These are phyloP conservation scores for Geodia barretti DNA, from an alignment of 37 sponge, comb jelly and placozoan species.

Conservation along the genomic window DNA sequence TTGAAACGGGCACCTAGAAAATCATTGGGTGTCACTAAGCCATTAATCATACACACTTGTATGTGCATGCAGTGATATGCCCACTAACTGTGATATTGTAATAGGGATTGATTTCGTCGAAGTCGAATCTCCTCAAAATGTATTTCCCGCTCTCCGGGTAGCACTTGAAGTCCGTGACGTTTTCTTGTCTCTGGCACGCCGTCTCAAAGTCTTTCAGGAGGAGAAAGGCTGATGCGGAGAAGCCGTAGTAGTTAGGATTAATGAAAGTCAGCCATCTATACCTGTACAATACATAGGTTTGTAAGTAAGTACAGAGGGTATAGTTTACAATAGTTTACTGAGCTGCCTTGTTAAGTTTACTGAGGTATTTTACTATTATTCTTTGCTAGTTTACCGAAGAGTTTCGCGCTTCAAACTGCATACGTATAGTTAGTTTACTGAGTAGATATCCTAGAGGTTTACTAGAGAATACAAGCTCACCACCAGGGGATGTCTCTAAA, in stretches of 20 bases:
- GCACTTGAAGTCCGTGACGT: constrained; percentile 51
- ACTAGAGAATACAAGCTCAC: constrained; percentile 1
- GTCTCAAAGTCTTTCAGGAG: constrained; percentile 34
- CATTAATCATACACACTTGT: no score
- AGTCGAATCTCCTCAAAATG: constrained; percentile 44
- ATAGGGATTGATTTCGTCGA: constrained; percentile 55
- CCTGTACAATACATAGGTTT: constrained; percentile 10
- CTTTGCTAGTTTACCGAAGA: no score
- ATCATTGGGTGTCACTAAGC: no score
- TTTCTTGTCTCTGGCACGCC: not conserved
- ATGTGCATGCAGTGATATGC: no score
- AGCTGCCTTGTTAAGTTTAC: no score
- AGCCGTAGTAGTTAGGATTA: constrained; percentile 83
- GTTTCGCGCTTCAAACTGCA: no score
- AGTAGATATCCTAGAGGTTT: no score
- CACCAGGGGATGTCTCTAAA: constrained; percentile 35
- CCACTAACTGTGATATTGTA: constrained; percentile 41
- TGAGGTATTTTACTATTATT: no score
- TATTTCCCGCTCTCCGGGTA: constrained; percentile 33
- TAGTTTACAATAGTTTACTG: no score
- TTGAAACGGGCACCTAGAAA: no score
- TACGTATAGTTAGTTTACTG: no score
- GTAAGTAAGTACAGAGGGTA: not conserved
- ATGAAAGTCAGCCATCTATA: constrained; percentile 72
- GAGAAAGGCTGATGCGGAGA: constrained; percentile 42